Conservation (phyloP, 2,888 invertebrate genomes). For the Xestobium rufovillosum region DNA sequence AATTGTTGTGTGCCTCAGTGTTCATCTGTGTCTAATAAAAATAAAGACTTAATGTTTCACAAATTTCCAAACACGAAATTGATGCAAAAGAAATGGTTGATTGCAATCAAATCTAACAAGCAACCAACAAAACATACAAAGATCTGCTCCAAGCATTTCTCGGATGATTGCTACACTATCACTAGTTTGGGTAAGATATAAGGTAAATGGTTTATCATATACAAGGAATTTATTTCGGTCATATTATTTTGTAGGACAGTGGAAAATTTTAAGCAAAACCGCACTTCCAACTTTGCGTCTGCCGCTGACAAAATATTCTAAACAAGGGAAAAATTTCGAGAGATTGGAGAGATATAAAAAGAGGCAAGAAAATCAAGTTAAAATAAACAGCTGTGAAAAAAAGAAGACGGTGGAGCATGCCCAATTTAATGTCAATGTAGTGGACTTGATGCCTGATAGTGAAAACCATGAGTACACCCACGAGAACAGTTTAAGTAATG, state of each 20-base stretch:
- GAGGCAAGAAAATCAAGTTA: too few relatives aligned
- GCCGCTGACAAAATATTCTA: background rate
- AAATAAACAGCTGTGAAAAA: too few relatives aligned
- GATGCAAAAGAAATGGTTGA: slow-evolving; percentile 3
- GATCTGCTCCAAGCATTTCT: slow-evolving; percentile 1
- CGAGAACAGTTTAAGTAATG: background rate
- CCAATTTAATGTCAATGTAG: too few relatives aligned
- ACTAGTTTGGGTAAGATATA: slow-evolving; percentile 1
- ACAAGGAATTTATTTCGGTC: too few relatives aligned
- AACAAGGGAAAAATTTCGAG: too few relatives aligned
- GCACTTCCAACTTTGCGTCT: background rate
- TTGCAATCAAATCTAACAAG: slow-evolving; percentile 1
- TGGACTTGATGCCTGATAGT: too few relatives aligned
- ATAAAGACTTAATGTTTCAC: slow-evolving; percentile 2
- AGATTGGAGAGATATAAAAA: too few relatives aligned
- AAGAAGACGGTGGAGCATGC: too few relatives aligned
- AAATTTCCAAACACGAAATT: background rate
- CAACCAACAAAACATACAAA: background rate
- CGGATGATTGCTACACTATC: background rate
- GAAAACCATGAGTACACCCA: too few relatives aligned
- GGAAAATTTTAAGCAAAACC: background rate
- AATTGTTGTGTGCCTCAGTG: slow-evolving; percentile 2
- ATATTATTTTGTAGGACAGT: too few relatives aligned
- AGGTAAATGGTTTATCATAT: too few relatives aligned
- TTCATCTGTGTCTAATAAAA: background rate